Base-by-base conservation (phyloP, 2,797 vertebrate genomes). In the Kryptopterus vitreolus region DNA sequence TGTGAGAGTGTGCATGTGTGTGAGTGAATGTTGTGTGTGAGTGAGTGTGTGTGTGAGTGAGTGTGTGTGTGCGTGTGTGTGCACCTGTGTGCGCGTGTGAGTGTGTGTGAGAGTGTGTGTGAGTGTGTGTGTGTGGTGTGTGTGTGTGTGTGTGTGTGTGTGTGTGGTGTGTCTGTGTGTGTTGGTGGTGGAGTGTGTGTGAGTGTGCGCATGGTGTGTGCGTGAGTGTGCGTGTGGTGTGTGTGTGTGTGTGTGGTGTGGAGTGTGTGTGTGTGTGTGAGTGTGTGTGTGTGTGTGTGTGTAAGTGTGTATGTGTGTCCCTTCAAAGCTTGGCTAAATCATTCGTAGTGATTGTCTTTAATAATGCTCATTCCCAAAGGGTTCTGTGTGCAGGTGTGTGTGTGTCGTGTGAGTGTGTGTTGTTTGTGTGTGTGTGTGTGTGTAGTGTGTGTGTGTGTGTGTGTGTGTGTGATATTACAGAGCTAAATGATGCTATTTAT, bases 401-500 rank as follows among this genome's bases (percentile, higher is more conserved):
- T 71, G 31, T 38, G 70, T 57, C n/a, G 52, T 38, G 70, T 73
- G 53, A 38, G 78, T 90, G 92, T 85, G 82, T 82, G 61, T 87
- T 87, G 65, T 69, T 63, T 78, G 69, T 53, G 31, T 82, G 33
- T 84, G 79, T 78, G 73, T 83, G 82, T 79, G 59, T 87, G 65
- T 69, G 69, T 80, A 48, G 52, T n/a, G 31, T 38, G 70, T 57
- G 52, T 24, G 70, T 73, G 53, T 58, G 78, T 90, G 92, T 84
- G 82, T 82, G 61, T 87, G 72, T 74, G 78, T 81, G 81, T 90
- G 92, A 94, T 94, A 94, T 94, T 94, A 94, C 92, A 93, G 89
- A 87, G 88, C 89, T 92, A 94, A 94, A 94, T 94, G 93, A 94
- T 92, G 91, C 94, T 93, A 94, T 94, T 94, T 94, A 94, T 95